Evolutionary conservation across 2,113 vertebrate species (phyloP).

Genomic region (Pipa parva): DNA sequence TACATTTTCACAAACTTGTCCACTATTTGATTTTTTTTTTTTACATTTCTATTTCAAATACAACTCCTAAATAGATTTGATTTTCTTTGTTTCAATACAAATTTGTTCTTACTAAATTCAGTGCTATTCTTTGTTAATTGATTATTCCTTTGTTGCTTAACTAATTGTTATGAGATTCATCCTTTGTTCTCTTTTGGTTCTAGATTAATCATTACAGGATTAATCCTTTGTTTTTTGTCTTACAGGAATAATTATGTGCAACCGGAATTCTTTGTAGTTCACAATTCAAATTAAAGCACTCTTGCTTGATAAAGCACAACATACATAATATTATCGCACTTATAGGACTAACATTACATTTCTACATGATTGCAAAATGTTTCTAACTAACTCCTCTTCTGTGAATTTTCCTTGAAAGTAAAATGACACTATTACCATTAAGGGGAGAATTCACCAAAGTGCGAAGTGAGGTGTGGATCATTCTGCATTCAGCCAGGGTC

Average conservation of each 20-base stretch:
- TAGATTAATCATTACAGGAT: constrained; percentile 28
- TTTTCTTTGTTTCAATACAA: constrained; percentile 11
- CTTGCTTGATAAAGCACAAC: not conserved
- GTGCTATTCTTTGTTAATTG: constrained; percentile 22
- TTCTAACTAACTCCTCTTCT: not conserved
- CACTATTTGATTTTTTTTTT: not conserved
- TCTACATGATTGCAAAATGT: not conserved
- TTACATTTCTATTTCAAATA: constrained; percentile 1
- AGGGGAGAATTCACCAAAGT: too few relatives aligned
- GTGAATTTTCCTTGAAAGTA: not conserved
- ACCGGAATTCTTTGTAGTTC: not conserved
- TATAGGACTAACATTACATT: not conserved
- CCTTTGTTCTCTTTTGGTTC: constrained; percentile 22
- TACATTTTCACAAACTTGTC: not conserved
- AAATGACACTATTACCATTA: too few relatives aligned
- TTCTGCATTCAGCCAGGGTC: too few relatives aligned
- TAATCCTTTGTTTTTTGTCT: constrained; percentile 35
- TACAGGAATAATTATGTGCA: constrained; percentile 29
- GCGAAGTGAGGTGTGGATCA: too few relatives aligned
- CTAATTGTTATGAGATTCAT: constrained; percentile 29
- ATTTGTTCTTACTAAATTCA: constrained; percentile 14
- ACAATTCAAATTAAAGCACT: not conserved
- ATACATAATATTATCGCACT: not conserved
- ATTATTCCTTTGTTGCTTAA: constrained; percentile 28
- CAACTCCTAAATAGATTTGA: not conserved